Percentiles rank a stretch among this genome's conserved stretches.
phyloP scores from a whole-genome alignment of 2,113 vertebrate species.

The Sminthopsis crassicaudata region DNA sequence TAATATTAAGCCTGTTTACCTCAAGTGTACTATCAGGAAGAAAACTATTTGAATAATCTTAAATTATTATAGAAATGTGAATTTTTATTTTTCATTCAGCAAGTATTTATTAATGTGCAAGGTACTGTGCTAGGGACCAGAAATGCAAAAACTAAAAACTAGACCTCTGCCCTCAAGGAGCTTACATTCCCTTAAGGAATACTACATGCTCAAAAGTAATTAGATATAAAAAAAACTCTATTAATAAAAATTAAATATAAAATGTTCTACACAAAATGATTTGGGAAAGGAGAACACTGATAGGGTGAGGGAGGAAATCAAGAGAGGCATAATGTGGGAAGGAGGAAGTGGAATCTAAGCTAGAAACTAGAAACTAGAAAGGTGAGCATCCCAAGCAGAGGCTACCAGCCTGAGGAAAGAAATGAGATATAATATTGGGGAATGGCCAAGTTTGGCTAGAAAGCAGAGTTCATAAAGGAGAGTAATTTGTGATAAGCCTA shows the following conservation, averaged over 20 bases:
- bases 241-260: background rate
- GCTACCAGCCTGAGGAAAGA: background rate
- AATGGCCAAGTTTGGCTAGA: background rate
- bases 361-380: background rate
- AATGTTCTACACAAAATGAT: background rate
- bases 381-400: too few relatives aligned
- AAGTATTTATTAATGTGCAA: background rate
- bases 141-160: background rate
- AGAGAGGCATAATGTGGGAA: background rate
- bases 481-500: background rate
- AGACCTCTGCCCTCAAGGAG: background rate
- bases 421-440: background rate
- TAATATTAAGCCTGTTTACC: background rate
- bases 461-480: background rate
- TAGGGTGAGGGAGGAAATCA: background rate
- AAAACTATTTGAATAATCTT: background rate
- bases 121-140: background rate
- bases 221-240: background rate
- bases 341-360: background rate
- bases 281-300: background rate
- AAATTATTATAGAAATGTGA: background rate
- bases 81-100: background rate
- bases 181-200: too few relatives aligned
- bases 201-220: background rate
- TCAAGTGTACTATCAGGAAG: background rate